Conservation (phyloP, 1,140 invertebrate species). For the Manduca sexta region DNA sequence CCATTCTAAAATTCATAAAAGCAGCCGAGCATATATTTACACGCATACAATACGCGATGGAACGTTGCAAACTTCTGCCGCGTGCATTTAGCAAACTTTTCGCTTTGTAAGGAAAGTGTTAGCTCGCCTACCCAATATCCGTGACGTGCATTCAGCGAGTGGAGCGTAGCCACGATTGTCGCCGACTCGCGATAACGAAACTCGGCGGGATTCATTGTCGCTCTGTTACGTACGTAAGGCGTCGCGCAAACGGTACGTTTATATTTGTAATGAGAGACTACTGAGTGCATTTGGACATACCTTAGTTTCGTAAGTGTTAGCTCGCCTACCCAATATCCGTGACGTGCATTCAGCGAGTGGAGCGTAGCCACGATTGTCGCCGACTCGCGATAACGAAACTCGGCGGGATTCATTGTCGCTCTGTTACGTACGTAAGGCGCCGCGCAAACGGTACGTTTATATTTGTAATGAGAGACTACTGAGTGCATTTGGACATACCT, state of each 20-base stretch:
- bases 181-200: constrained; percentile 29
- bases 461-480: too few species aligned
- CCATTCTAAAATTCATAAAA: too few species aligned
- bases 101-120: constrained; percentile 50
- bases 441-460: too few species aligned
- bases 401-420: constrained; percentile 19
- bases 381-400: constrained; percentile 30
- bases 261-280: too few species aligned
- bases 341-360: constrained; percentile 27
- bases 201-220: constrained; percentile 19
- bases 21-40: too few species aligned
- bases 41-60: constrained; percentile 24
- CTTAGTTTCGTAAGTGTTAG: constrained; percentile 49
- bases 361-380: constrained; percentile 17
- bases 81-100: constrained; percentile 47
- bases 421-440: too few species aligned
- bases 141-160: constrained; percentile 31
- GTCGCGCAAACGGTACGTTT: too few species aligned
- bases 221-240: too few species aligned
- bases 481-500: constrained; percentile 45
- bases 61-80: constrained; percentile 27
- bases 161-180: constrained; percentile 17
- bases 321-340: constrained; percentile 43
- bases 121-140: constrained; percentile 41
- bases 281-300: constrained; percentile 42